phyloP scores from a whole-genome alignment of 2,113 vertebrate species.

The Dissostichus mawsoni region DNA sequence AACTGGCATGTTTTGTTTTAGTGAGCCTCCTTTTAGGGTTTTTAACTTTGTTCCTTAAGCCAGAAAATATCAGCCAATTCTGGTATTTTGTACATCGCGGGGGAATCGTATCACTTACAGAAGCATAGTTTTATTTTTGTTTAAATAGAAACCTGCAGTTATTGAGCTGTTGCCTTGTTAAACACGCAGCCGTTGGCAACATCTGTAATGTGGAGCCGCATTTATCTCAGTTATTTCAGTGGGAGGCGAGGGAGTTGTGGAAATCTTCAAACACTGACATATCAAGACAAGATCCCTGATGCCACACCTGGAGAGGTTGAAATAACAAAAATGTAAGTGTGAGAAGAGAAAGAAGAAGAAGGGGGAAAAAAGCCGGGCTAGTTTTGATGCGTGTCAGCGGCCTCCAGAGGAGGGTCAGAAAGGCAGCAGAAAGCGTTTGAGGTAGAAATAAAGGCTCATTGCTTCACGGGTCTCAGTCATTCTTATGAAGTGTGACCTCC shows the following conservation, averaged over 20 bases:
- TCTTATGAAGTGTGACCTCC: slow-evolving; percentile 80
- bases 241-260: slow-evolving; percentile 61
- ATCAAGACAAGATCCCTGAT: slow-evolving; percentile 51
- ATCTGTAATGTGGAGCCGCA: slow-evolving; percentile 38
- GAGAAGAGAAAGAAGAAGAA: slow-evolving; percentile 8
- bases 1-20: slow-evolving; percentile 71
- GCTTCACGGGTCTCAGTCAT: slow-evolving; percentile 69
- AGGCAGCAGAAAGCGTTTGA: slow-evolving; percentile 67
- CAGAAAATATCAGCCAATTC: slow-evolving; percentile 36
- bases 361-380: not conserved
- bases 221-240: slow-evolving; percentile 69
- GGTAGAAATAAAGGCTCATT: slow-evolving; percentile 79
- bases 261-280: slow-evolving; percentile 60
- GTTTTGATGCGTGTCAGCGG: slow-evolving; percentile 72
- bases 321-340: slow-evolving; percentile 51
- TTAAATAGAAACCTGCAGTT: slow-evolving; percentile 45
- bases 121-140: slow-evolving; percentile 26
- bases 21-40: slow-evolving; percentile 60
- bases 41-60: slow-evolving; percentile 55
- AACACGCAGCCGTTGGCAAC: slow-evolving; percentile 58
- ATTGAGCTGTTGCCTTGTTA: slow-evolving; percentile 58
- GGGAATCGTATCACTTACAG: slow-evolving; percentile 56
- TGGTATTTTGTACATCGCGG: slow-evolving; percentile 25
- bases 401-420: slow-evolving; percentile 59
- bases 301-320: slow-evolving; percentile 64